Conservation (phyloP, 2,113 vertebrate species). For the Danio rerio region DNA sequence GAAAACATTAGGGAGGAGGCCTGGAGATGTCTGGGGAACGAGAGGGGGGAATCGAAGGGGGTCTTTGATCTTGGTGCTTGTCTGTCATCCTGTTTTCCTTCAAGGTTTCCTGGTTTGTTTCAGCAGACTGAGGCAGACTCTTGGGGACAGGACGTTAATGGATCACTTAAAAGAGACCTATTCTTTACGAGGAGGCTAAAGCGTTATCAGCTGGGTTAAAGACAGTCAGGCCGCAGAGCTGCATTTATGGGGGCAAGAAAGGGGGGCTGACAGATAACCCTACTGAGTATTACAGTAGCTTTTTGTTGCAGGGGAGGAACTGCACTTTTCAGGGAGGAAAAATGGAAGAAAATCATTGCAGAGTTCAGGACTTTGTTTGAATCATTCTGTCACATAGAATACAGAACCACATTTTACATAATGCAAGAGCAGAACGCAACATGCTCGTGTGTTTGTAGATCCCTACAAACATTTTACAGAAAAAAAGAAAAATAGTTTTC, state of each 20-base stretch:
- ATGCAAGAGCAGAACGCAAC: not conserved
- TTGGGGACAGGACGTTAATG: slow-evolving; percentile 66
- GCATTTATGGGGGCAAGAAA: slow-evolving; percentile 35
- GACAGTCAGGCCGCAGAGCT: slow-evolving; percentile 55
- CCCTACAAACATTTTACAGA: not conserved
- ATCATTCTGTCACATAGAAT: slow-evolving; percentile 33
- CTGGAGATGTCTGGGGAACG: slow-evolving; percentile 55
- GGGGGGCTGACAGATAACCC: slow-evolving; percentile 60
- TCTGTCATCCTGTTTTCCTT: slow-evolving; percentile 68
- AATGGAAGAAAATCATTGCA: slow-evolving; percentile 44
- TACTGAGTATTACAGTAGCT: slow-evolving; percentile 62
- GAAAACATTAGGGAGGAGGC: slow-evolving; percentile 64
- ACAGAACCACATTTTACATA: slow-evolving; percentile 13
- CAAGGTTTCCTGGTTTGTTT: slow-evolving; percentile 71
- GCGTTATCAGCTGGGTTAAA: slow-evolving; percentile 66
- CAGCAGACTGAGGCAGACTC: slow-evolving; percentile 61
- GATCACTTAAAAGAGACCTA: slow-evolving; percentile 65
- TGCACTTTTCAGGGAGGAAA: slow-evolving; percentile 47
- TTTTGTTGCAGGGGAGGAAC: slow-evolving; percentile 47
- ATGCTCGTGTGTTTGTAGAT: not conserved
- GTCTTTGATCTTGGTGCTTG: slow-evolving; percentile 67
- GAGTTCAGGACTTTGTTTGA: slow-evolving; percentile 34
- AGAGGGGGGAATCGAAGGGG: slow-evolving; percentile 48
- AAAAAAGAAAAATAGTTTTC: not conserved
- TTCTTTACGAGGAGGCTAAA: slow-evolving; percentile 62